These are phyloP conservation scores for Pseudorhiza aurosa DNA, from an alignment of 30 jellyfish, hydroid and myxozoan genomes.

Conservation along the genomic window DNA sequence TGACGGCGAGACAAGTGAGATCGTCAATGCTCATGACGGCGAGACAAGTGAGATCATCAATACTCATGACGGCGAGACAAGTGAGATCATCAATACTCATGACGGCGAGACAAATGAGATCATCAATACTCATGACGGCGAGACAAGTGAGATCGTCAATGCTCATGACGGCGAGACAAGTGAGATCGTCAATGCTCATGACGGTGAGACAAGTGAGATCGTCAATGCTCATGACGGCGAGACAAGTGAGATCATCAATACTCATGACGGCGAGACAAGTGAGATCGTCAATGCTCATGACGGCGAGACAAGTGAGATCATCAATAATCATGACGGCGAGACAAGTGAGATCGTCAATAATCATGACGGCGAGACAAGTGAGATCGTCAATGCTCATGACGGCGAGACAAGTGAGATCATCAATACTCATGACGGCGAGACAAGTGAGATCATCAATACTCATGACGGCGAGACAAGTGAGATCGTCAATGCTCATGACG, in stretches of 20 bases:
- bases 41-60: constrained; percentile 59
- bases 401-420: constrained; percentile 61
- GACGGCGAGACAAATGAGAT: constrained; percentile 64
- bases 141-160: constrained; percentile 30
- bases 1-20: too few relatives aligned
- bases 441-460: constrained; percentile 30
- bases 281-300: constrained; percentile 37
- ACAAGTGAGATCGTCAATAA: constrained; percentile 62
- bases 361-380: too few relatives aligned
- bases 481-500: constrained; percentile 56
- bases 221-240: constrained; percentile 47
- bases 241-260: constrained; percentile 59
- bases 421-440: too few relatives aligned
- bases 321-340: constrained; percentile 56
- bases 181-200: constrained; percentile 62
- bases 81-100: constrained; percentile 32
- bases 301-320: constrained; percentile 61
- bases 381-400: constrained; percentile 37
- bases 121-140: too few relatives aligned
- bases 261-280: too few relatives aligned
- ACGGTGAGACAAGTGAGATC: too few relatives aligned
- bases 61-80: too few relatives aligned
- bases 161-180: constrained; percentile 54
- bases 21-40: constrained; percentile 44
- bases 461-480: constrained; percentile 61